phyloP scores from a whole-genome alignment of 2,888 invertebrate species.

The Sarcophaga rosellei region DNA sequence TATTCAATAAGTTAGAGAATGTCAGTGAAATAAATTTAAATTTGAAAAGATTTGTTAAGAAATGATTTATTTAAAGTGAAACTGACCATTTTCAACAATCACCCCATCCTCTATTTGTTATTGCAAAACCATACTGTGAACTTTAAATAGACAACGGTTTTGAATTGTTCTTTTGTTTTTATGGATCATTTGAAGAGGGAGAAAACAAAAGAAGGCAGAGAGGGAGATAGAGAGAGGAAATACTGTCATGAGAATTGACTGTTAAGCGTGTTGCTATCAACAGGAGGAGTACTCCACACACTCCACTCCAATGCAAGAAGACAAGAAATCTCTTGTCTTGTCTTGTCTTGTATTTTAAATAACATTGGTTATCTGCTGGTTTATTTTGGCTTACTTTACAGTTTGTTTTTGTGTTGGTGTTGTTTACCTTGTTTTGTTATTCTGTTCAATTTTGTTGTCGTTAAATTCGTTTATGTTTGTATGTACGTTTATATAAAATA shows the following conservation, averaged over 20 bases:
- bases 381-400: conserved; percentile 26
- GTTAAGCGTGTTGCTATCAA: neutral
- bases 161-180: conserved; percentile 17
- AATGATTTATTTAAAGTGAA: neutral
- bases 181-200: neutral
- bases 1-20: too few relatives aligned
- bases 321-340: too few relatives aligned
- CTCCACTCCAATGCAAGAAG: too few relatives aligned
- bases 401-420: neutral
- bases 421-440: neutral
- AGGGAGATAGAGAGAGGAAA: neutral
- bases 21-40: too few relatives aligned
- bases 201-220: neutral
- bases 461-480: neutral
- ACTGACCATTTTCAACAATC: neutral
- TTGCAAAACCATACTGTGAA: neutral
- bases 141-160: conserved; percentile 36
- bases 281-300: neutral
- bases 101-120: neutral
- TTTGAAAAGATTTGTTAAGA: too few relatives aligned
- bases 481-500: neutral
- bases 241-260: conserved; percentile 29
- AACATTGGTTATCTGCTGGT: conserved; percentile 11
- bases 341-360: conserved; percentile 26
- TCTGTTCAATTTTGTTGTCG: neutral